Conservation (phyloP, 2,113 vertebrate species). For the Hiodon tergisus region DNA sequence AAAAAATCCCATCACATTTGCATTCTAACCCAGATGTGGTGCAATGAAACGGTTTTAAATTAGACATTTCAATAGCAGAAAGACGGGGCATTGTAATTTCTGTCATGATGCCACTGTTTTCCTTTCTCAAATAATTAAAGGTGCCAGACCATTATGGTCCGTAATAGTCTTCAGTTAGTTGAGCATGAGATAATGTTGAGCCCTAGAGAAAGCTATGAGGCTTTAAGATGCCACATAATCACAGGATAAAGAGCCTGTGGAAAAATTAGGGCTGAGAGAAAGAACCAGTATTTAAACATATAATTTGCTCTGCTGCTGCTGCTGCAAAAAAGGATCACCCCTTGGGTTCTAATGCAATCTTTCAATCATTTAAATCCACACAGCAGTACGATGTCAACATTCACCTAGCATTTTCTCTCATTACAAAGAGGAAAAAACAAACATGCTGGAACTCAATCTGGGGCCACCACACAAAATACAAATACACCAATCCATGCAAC, state of each 20-base stretch:
- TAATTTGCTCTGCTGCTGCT: neutral
- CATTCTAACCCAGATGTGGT: neutral
- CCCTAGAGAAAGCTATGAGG: neutral
- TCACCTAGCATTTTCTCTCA: too few species aligned
- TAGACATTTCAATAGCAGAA: neutral
- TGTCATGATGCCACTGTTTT: neutral
- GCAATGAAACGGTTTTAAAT: neutral
- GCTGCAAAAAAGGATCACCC: neutral
- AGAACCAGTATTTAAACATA: neutral
- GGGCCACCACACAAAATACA: too few species aligned
- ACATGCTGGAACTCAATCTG: too few species aligned
- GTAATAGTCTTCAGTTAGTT: neutral
- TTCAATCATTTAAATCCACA: too few species aligned
- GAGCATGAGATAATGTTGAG: neutral
- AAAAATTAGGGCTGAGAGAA: neutral
- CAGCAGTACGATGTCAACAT: too few species aligned
- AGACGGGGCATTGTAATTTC: neutral
- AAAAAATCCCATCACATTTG: neutral
- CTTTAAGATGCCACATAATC: neutral
- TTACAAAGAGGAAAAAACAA: too few species aligned
- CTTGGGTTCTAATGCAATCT: neutral
- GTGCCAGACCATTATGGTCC: constrained; percentile 6
- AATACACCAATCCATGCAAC: too few species aligned
- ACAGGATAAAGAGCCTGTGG: neutral
- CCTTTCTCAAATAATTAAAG: constrained; percentile 2